phyloP scores from a whole-genome alignment of 2,888 invertebrate species.

The Hyppa rectilinea region DNA sequence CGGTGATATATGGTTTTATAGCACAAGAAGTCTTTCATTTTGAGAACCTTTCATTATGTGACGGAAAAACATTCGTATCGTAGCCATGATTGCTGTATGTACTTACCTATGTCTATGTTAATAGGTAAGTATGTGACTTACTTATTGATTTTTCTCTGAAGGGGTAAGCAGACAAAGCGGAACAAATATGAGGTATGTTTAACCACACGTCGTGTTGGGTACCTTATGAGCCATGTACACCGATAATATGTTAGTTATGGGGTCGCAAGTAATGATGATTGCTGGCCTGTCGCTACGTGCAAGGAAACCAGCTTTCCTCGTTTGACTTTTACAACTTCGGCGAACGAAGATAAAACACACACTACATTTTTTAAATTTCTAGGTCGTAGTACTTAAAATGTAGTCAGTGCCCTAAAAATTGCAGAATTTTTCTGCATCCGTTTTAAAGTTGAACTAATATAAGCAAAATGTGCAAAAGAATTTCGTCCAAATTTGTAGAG shows the following conservation, averaged over 20 bases:
- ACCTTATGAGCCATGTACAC: slow-evolving; percentile 56
- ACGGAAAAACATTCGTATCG: slow-evolving; percentile 48
- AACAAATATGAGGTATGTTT: slow-evolving; percentile 55
- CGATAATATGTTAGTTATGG: slow-evolving; percentile 60
- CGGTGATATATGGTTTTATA: slow-evolving; percentile 64
- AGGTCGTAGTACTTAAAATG: slow-evolving; percentile 23
- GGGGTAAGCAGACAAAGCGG: slow-evolving; percentile 50
- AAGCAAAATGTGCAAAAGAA: background rate
- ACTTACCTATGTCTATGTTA: too few species aligned
- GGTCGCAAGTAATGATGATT: slow-evolving; percentile 65
- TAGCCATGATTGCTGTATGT: slow-evolving; percentile 36
- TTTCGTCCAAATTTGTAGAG: slow-evolving; percentile 21
- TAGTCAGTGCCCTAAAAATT: slow-evolving; percentile 14
- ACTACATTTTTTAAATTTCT: slow-evolving; percentile 39
- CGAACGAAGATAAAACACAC: slow-evolving; percentile 44
- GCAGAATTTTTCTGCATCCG: slow-evolving; percentile 8
- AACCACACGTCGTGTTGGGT: slow-evolving; percentile 51
- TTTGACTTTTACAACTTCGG: slow-evolving; percentile 61
- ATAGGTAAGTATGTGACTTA: slow-evolving; percentile 25
- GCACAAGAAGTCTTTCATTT: slow-evolving; percentile 61
- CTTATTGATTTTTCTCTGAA: slow-evolving; percentile 54
- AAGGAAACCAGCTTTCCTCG: slow-evolving; percentile 61
- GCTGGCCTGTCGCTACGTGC: slow-evolving; percentile 55
- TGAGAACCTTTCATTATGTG: slow-evolving; percentile 57
- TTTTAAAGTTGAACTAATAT: slow-evolving; percentile 13